Conservation (phyloP, 2,113 vertebrate genomes). For the Neodontobutis hainanensis region DNA sequence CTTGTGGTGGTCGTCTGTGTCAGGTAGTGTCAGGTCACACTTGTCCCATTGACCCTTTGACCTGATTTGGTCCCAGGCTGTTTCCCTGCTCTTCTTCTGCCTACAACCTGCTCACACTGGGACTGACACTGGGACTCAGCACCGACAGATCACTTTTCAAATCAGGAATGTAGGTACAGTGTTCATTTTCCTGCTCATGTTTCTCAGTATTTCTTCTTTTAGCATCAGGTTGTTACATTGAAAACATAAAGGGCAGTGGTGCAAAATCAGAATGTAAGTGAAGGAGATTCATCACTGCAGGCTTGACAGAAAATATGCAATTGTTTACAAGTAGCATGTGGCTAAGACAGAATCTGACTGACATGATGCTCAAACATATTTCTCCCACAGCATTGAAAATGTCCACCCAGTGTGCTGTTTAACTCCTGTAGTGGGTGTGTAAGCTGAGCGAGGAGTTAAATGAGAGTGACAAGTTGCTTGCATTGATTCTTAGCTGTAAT, state of each 20-base stretch:
- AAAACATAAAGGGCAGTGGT: neutral
- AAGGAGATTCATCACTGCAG: no score
- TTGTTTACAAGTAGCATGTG: no score
- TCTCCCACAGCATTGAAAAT: no score
- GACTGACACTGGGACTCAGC: slow-evolving; percentile 7
- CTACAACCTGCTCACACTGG: neutral
- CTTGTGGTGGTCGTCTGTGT: slow-evolving; percentile 32
- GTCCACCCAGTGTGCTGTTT: no score
- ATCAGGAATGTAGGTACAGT: neutral
- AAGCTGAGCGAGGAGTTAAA: no score
- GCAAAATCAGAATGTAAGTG: no score
- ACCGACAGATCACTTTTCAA: neutral
- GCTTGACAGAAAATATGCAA: no score
- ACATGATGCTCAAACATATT: no score
- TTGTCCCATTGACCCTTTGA: slow-evolving; percentile 47
- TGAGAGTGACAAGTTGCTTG: no score
- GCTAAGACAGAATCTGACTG: no score
- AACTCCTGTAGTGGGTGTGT: no score
- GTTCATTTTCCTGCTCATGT: neutral
- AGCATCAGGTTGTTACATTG: slow-evolving; percentile 9
- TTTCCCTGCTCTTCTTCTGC: slow-evolving; percentile 25
- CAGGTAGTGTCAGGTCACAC: slow-evolving; percentile 45
- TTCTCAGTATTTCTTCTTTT: neutral
- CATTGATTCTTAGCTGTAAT: no score
- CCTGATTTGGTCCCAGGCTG: slow-evolving; percentile 8